A percentile compares a stretch with the other conserved stretches of the same genome.
These are phyloP conservation scores for Etia nguti DNA, from an alignment of 2,113 vertebrate species.

Conservation along the genomic window DNA sequence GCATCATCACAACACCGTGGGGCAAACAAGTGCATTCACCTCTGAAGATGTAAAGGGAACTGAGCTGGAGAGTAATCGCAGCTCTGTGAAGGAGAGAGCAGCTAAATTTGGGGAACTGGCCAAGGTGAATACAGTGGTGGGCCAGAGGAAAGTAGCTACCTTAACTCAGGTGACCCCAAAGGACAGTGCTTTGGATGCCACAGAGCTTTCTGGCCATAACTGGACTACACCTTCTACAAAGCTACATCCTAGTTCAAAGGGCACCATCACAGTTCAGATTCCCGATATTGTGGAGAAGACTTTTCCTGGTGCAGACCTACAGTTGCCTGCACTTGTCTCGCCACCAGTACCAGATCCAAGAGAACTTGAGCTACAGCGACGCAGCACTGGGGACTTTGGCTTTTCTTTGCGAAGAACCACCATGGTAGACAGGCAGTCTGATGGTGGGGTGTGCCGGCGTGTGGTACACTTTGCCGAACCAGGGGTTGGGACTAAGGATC, in stretches of 20 bases:
- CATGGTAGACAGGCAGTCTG: slow-evolving; percentile 83
- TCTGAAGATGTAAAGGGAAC: slow-evolving; percentile 74
- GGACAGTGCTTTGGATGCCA: slow-evolving; percentile 73
- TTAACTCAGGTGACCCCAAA: slow-evolving; percentile 82
- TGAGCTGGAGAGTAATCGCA: slow-evolving; percentile 64
- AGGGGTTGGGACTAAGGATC: slow-evolving; percentile 84
- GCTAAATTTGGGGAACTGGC: slow-evolving; percentile 85
- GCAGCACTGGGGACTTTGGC: slow-evolving; percentile 92
- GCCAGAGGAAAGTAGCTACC: slow-evolving; percentile 74
- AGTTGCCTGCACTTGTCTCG: slow-evolving; percentile 76
- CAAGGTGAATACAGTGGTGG: slow-evolving; percentile 80
- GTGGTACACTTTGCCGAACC: slow-evolving; percentile 96
- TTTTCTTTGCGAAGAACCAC: slow-evolving; percentile 92
- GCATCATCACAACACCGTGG: slow-evolving; percentile 62
- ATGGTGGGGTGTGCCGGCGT: slow-evolving; percentile 81
- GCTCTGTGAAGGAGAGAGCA: slow-evolving; percentile 84
- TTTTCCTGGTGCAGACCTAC: slow-evolving; percentile 78
- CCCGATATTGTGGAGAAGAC: slow-evolving; percentile 81
- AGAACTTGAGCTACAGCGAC: slow-evolving; percentile 85
- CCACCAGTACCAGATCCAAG: slow-evolving; percentile 73
- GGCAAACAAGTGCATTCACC: slow-evolving; percentile 75
- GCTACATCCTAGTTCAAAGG: slow-evolving; percentile 64
- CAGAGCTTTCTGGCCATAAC: slow-evolving; percentile 74
- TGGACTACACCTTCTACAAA: slow-evolving; percentile 73
- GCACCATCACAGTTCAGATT: slow-evolving; percentile 44